Percentiles rank a stretch among this genome's conserved stretches.
Conservation (phyloP, 1,140 invertebrate species). For the Ephestia elutella region DNA sequence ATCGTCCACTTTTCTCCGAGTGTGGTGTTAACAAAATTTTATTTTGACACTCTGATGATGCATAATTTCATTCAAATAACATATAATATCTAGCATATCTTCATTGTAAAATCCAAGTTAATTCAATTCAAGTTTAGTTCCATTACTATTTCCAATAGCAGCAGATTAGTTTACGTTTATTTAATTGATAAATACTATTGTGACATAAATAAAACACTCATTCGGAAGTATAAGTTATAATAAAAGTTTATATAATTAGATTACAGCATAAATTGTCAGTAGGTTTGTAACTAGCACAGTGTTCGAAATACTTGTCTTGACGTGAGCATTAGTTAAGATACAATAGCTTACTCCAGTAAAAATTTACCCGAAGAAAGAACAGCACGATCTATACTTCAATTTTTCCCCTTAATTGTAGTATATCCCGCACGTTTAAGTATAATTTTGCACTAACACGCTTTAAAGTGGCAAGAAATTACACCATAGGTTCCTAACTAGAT, state of each 20-base stretch:
- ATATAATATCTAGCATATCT: no score
- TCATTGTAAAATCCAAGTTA: no score
- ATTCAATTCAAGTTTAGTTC: no score
- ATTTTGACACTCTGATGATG: no score
- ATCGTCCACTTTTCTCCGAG: no score
- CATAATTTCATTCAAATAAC: no score
- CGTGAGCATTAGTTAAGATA: slow-evolving; percentile 64
- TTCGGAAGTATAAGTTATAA: slow-evolving; percentile 68
- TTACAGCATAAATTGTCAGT: slow-evolving; percentile 61
- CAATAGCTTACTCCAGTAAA: slow-evolving; percentile 47
- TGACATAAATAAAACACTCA: not conserved
- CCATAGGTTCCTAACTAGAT: slow-evolving; percentile 27
- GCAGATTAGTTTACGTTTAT: no score
- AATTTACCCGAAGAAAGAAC: slow-evolving; percentile 19
- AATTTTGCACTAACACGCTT: slow-evolving; percentile 23
- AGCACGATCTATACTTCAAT: slow-evolving; percentile 46
- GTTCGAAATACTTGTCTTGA: slow-evolving; percentile 63
- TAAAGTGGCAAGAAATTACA: slow-evolving; percentile 27
- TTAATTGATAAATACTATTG: no score
- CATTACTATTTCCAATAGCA: no score
- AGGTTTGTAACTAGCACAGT: slow-evolving; percentile 67
- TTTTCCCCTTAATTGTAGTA: slow-evolving; percentile 66
- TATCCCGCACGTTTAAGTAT: slow-evolving; percentile 34
- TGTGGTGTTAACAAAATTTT: no score
- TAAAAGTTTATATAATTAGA: slow-evolving; percentile 71